These are phyloP conservation scores for Pandemis heparana DNA, from an alignment of 2,888 invertebrate species.

Conservation along the genomic window DNA sequence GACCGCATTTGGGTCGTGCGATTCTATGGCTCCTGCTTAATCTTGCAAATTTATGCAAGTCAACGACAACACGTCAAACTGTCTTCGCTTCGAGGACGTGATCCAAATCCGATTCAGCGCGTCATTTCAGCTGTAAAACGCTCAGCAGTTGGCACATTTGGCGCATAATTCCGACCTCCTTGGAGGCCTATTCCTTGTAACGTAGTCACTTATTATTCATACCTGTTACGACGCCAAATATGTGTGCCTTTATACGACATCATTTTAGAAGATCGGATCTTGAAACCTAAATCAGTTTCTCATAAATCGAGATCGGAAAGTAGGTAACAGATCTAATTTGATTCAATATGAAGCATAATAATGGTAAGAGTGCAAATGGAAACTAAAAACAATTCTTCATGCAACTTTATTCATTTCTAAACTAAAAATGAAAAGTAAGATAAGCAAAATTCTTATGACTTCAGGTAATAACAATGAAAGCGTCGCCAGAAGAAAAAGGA, in stretches of 20 bases:
- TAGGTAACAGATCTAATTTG: too few relatives aligned
- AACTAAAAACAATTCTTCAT: too few relatives aligned
- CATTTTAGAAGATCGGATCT: conserved; percentile 23
- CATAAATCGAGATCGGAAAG: background rate
- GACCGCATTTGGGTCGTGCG: conserved; percentile 61
- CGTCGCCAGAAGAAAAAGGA: background rate
- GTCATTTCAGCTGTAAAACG: conserved; percentile 81
- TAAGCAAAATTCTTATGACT: background rate
- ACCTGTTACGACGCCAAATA: conserved; percentile 46
- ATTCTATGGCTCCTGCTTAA: conserved; percentile 68
- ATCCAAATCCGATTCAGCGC: conserved; percentile 81
- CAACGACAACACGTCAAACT: conserved; percentile 81
- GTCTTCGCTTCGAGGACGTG: conserved; percentile 77
- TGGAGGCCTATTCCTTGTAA: conserved; percentile 63
- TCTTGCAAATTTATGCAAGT: conserved; percentile 85
- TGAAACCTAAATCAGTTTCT: conserved; percentile 1
- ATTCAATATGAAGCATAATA: background rate
- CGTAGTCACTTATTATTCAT: conserved; percentile 70
- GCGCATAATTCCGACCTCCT: conserved; percentile 75
- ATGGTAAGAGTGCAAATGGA: too few relatives aligned
- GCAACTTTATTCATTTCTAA: background rate
- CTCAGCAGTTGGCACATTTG: conserved; percentile 81
- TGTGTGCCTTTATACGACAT: conserved; percentile 20
- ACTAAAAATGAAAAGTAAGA: background rate
- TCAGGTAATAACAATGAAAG: background rate